Evolutionary conservation across 2,888 invertebrate genomes (phyloP), one percentile per base, ranked within the genome.

Genomic region (Xanthorhoe spadicearia): DNA sequence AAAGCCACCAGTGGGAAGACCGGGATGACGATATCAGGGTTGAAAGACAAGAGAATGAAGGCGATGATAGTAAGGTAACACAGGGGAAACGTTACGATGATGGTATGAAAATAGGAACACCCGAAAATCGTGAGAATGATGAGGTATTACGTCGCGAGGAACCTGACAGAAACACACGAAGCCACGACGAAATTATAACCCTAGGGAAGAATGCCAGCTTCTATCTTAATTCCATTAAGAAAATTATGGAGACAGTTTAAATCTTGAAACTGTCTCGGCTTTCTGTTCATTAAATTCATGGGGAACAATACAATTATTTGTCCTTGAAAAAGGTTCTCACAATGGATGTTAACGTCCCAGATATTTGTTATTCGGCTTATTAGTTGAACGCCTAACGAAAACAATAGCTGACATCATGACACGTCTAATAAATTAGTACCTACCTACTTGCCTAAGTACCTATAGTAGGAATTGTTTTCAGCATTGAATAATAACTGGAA

Each of bases 121-220:
- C n/a, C n/a, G n/a, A n/a, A n/a, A n/a, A n/a, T n/a, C n/a, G n/a
- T n/a, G n/a, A n/a, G n/a, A n/a, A n/a, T n/a, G n/a, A n/a, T n/a
- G n/a, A n/a, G n/a, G n/a, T n/a, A n/a, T n/a, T n/a, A n/a, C n/a
- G n/a, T n/a, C n/a, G n/a, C n/a, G n/a, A n/a, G n/a, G n/a, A n/a
- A n/a, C 13, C 13, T 43, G 13, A 23, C 19, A 5, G 13, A 10
- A 1, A 23, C 32, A 2, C n/a, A 46, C 46, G 17, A n/a, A 49
- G 18, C 5, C 17, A 60, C 1, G 51, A 57, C 1, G 66, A 67
- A 23, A 10, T 63, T 15, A 28, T 67, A 15, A 38, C 59, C 2
- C 56, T 67, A 1, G 63, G 67, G n/a, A 67, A 63, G 56, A 67
- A 67, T 28, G 67, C 60, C 9, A 67, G 55, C 3, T 38, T 23